Evolutionary conservation across 2,888 invertebrate species (phyloP), one percentile per base, ranked within the genome.

Genomic region (Corythucha ciliata): DNA sequence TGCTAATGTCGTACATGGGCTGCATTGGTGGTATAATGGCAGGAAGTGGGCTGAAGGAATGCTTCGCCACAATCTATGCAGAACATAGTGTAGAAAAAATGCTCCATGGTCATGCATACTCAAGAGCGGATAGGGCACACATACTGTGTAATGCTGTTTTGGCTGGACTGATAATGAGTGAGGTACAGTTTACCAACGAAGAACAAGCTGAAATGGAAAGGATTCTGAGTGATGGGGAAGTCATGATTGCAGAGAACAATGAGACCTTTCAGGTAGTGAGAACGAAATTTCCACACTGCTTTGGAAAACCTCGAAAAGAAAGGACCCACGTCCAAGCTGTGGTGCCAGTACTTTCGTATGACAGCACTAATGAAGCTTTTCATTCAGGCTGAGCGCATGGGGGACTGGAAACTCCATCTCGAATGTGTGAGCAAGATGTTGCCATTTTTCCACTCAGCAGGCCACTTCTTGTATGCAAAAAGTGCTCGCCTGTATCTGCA

Each of bases 321-420:
- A 18, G 59, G 61, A 10, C 48, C 58, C 7, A 63, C 62, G 8
- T 57, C 60, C 21, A 26, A 60, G 45, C 36, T 63, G 18, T 61
- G 61, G 62, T 16, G 58, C 10, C 61, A 61, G 33, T 63, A 62
- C 42, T 65, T 63, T 44, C 46, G 57, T 12, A 60, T 66, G 60
- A 55, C 63, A 5, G 57, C 59, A 37, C 27, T 66, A 2, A 45
- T n/a, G n/a, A n/a, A n/a, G n/a, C n/a, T n/a, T n/a, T n/a, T n/a
- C n/a, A n/a, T n/a, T n/a, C n/a, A n/a, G n/a, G n/a, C n/a, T n/a
- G n/a, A n/a, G n/a, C n/a, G n/a, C n/a, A n/a, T n/a, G n/a, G n/a
- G n/a, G n/a, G 29, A 29, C 12, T 29, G 29, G 29, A 12, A 29
- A 12, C 10, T 29, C 12, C 29, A 29, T 12, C 12, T 29, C 12